Evolutionary conservation across 2,797 vertebrate species (phyloP).

Genomic region (Periparus ater): DNA sequence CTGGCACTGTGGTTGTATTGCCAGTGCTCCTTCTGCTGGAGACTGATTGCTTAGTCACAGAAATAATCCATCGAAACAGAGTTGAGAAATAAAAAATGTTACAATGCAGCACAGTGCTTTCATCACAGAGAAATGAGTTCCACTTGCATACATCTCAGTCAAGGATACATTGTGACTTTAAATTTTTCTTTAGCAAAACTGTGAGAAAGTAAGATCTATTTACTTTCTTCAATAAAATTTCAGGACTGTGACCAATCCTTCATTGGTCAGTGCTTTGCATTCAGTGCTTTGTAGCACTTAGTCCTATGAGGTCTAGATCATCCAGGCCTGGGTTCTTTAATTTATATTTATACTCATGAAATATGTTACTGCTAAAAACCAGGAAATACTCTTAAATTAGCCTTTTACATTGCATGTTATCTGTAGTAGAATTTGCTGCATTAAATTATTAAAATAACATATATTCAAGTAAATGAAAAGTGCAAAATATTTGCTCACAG

Average conservation of each 20-base stretch:
- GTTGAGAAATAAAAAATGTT: background rate
- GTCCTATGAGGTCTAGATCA: background rate
- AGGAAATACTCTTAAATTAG: background rate
- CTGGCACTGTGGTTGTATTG: background rate
- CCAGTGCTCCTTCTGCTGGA: slow-evolving; percentile 29
- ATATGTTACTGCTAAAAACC: background rate
- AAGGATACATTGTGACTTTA: background rate
- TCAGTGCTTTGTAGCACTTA: background rate
- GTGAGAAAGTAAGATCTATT: background rate
- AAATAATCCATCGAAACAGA: background rate
- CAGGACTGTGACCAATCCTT: background rate
- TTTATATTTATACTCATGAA: background rate
- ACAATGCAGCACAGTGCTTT: background rate
- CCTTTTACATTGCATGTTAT: background rate
- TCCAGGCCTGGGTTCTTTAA: background rate
- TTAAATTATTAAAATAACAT: background rate
- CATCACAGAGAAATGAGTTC: background rate
- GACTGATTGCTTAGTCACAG: background rate
- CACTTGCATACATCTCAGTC: background rate
- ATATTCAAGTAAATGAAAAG: background rate
- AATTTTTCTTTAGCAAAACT: background rate
- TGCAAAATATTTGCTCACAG: background rate
- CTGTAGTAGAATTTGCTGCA: background rate
- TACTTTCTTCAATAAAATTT: background rate
- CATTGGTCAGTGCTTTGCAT: too few species aligned